phyloP scores from a whole-genome alignment of 2,113 vertebrate genomes.

The Barbus barbus region DNA sequence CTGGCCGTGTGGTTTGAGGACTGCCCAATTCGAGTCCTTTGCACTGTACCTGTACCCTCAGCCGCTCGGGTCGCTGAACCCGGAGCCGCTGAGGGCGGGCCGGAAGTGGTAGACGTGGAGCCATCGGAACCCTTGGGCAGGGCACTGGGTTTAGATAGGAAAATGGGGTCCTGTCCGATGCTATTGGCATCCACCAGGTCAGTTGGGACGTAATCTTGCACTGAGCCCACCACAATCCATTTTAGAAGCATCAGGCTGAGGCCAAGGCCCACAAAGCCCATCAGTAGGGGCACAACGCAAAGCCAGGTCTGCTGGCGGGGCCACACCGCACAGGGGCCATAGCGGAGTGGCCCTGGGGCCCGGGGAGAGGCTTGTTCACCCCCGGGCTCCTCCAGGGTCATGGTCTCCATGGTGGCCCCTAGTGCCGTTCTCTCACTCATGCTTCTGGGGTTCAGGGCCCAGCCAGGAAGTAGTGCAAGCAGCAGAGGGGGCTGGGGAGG shows the following conservation, averaged over 20 bases:
- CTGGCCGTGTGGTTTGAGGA: conserved; percentile 74
- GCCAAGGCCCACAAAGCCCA: conserved; percentile 90
- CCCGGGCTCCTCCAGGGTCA: conserved; percentile 83
- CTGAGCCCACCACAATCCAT: conserved; percentile 95
- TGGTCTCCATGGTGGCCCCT: conserved; percentile 79
- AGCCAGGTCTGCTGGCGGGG: conserved; percentile 96
- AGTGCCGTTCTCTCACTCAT: conserved; percentile 80
- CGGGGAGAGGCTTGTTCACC: conserved; percentile 84
- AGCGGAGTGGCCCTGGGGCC: conserved; percentile 86
- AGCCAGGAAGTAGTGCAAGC: conserved; percentile 55
- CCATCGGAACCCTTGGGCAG: conserved; percentile 85
- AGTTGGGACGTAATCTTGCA: conserved; percentile 90
- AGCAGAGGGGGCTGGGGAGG: conserved; percentile 62
- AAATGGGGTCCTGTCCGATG: conserved; percentile 91
- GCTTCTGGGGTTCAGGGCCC: conserved; percentile 60
- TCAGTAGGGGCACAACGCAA: conserved; percentile 89
- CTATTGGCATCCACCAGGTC: conserved; percentile 91
- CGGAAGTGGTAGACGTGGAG: conserved; percentile 68
- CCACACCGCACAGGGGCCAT: conserved; percentile 92
- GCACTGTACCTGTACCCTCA: conserved; percentile 70
- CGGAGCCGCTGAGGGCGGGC: conserved; percentile 60
- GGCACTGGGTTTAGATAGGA: conserved; percentile 91
- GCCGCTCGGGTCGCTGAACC: conserved; percentile 69
- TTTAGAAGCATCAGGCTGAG: conserved; percentile 94
- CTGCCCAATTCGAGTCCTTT: conserved; percentile 72